A percentile compares a stretch with the other conserved stretches of the same genome.
These are phyloP conservation scores for Brachyistius frenatus DNA, from an alignment of 2,113 vertebrate genomes.

Conservation along the genomic window DNA sequence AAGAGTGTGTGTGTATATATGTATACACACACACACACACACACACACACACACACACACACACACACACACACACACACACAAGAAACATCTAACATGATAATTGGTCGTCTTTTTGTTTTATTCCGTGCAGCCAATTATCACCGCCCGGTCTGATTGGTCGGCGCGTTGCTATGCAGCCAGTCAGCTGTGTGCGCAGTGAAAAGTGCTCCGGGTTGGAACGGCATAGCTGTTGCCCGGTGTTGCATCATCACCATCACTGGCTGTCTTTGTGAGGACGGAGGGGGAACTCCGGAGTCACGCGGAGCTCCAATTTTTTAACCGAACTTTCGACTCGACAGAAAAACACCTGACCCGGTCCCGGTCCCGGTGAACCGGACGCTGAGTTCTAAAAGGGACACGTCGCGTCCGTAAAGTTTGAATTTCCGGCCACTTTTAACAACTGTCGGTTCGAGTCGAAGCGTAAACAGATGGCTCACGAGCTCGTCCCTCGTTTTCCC, in stretches of 20 bases:
- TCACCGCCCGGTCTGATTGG: conserved; percentile 61
- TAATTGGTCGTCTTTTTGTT: conserved; percentile 47
- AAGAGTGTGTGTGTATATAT: too few relatives aligned
- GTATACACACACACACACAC: too few relatives aligned
- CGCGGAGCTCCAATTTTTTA: conserved; percentile 34
- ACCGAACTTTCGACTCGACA: too few relatives aligned
- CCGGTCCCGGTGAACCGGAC: too few relatives aligned
- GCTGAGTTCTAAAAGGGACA: background rate
- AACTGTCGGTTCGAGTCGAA: conserved; percentile 30
- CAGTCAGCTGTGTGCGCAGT: conserved; percentile 73
- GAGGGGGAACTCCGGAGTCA: conserved; percentile 80
- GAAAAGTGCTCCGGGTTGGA: conserved; percentile 64
- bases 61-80: too few relatives aligned
- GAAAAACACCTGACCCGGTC: too few relatives aligned
- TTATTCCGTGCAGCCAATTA: conserved; percentile 39
- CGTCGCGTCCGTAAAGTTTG: background rate
- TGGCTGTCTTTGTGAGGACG: conserved; percentile 57
- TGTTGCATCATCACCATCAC: conserved; percentile 84
- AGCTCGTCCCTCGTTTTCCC: too few relatives aligned
- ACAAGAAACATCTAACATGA: too few relatives aligned
- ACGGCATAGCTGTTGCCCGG: conserved; percentile 72
- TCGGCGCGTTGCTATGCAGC: conserved; percentile 70
- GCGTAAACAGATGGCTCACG: too few relatives aligned
- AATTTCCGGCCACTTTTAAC: conserved; percentile 33
- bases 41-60: too few relatives aligned